Conservation (phyloP, 2,797 vertebrate genomes). For the Rhadinocentrus ornatus region DNA sequence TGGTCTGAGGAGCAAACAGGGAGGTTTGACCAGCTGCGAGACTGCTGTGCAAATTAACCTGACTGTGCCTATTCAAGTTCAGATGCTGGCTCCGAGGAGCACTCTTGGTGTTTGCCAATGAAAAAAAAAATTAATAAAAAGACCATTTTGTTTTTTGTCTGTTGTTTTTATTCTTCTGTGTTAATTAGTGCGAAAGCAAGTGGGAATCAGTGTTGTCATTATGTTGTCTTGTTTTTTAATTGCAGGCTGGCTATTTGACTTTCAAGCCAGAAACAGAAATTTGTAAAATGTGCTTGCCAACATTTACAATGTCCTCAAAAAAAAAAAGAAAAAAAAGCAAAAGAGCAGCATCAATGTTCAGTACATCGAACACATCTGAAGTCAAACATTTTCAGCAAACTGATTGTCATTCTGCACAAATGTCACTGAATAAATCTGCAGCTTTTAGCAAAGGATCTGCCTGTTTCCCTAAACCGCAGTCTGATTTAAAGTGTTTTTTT, state of each 20-base stretch:
- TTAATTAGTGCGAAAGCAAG: not conserved
- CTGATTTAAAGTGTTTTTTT: not conserved
- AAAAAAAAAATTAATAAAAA: not conserved
- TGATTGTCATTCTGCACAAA: not conserved
- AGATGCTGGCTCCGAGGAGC: not conserved
- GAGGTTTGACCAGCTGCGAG: slow-evolving; percentile 16
- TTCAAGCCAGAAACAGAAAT: not conserved
- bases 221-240: not conserved
- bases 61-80: not conserved
- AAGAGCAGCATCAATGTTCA: not conserved
- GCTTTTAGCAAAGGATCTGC: slow-evolving; percentile 5
- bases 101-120: not conserved
- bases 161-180: not conserved
- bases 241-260: not conserved
- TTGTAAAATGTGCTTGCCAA: not conserved
- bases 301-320: not conserved
- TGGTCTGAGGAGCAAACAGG: slow-evolving; percentile 1
- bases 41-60: not conserved
- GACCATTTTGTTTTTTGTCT: not conserved
- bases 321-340: too few species aligned
- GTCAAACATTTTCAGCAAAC: not conserved
- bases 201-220: not conserved
- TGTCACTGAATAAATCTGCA: slow-evolving; percentile 1
- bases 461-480: not conserved
- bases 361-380: not conserved